phyloP scores from a whole-genome alignment of 2,888 invertebrate species.

The Scaptomyza polygonia region DNA sequence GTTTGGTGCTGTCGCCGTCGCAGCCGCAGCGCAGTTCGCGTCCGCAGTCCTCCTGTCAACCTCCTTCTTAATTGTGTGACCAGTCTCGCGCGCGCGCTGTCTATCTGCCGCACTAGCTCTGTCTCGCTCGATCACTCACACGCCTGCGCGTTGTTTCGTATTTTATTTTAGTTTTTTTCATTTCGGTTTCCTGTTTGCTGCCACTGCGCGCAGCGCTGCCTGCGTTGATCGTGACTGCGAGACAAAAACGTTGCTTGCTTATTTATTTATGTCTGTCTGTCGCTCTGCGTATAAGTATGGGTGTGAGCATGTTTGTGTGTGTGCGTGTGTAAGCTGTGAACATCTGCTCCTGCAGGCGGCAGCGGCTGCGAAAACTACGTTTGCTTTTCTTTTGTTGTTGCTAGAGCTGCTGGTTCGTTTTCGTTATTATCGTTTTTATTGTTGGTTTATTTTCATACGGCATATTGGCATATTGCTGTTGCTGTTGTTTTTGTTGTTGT shows the following conservation, averaged over 20 bases:
- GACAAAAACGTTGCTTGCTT: slow-evolving; percentile 69
- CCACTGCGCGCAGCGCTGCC: slow-evolving; percentile 51
- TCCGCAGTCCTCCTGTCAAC: slow-evolving; percentile 65
- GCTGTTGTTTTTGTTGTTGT: background rate
- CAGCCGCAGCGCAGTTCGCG: slow-evolving; percentile 32
- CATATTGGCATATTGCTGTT: slow-evolving; percentile 55
- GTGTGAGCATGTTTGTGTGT: slow-evolving; percentile 18
- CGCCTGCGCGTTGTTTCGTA: slow-evolving; percentile 34
- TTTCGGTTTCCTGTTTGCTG: slow-evolving; percentile 77
- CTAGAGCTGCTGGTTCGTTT: slow-evolving; percentile 59
- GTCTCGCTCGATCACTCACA: slow-evolving; percentile 10
- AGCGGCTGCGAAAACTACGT: slow-evolving; percentile 61
- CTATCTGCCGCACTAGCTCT: slow-evolving; percentile 27
- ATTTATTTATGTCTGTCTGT: slow-evolving; percentile 76
- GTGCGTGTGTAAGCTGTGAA: slow-evolving; percentile 77
- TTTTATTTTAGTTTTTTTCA: slow-evolving; percentile 6
- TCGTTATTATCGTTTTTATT: slow-evolving; percentile 78
- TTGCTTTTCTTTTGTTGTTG: slow-evolving; percentile 62
- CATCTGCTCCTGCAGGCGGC: slow-evolving; percentile 82
- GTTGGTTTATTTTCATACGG: slow-evolving; percentile 72
- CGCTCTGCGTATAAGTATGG: slow-evolving; percentile 12
- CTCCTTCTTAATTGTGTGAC: slow-evolving; percentile 73
- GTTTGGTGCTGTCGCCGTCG: slow-evolving; percentile 35
- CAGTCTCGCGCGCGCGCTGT: slow-evolving; percentile 47
- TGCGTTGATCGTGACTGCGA: slow-evolving; percentile 67